Conservation (phyloP, 2,797 vertebrate genomes). For the Dicrostonyx torquatus region DNA sequence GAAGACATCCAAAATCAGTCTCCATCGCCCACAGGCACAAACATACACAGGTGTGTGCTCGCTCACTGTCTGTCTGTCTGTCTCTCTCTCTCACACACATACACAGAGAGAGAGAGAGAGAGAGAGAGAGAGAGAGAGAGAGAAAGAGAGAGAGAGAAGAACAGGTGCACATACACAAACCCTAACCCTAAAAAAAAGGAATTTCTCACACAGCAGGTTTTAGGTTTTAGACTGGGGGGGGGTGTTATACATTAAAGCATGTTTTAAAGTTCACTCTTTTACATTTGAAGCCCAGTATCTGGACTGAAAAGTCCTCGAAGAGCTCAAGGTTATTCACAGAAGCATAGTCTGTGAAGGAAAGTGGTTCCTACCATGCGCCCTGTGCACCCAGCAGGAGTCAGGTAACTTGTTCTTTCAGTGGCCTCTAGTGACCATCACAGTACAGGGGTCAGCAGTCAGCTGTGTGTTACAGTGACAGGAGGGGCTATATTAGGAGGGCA, state of each 20-base stretch:
- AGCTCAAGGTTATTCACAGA: constrained; percentile 1
- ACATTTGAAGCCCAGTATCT: constrained; percentile 28
- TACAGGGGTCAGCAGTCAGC: not conserved
- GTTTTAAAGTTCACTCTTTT: constrained; percentile 50
- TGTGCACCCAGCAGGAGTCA: not conserved
- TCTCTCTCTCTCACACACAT: too few relatives aligned
- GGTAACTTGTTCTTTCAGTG: not conserved
- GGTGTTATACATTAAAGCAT: constrained; percentile 12
- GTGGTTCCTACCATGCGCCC: not conserved
- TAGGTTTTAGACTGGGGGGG: not conserved
- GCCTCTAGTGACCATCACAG: not conserved
- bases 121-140: too few relatives aligned
- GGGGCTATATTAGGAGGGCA: not conserved
- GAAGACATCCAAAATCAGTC: not conserved
- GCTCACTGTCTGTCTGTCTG: too few relatives aligned
- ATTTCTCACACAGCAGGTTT: constrained; percentile 38
- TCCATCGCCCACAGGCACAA: not conserved
- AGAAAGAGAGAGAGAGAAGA: too few relatives aligned
- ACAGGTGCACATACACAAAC: not conserved
- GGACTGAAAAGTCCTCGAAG: constrained; percentile 33
- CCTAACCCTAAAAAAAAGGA: not conserved
- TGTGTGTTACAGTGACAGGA: constrained; percentile 8
- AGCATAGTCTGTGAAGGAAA: constrained; percentile 54
- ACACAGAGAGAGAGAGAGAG: not conserved
- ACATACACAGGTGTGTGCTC: not conserved